Percentiles rank a stretch among this genome's conserved stretches.
Evolutionary conservation across 2,797 vertebrate genomes (phyloP).

Genomic region (Neoniphon sammara): DNA sequence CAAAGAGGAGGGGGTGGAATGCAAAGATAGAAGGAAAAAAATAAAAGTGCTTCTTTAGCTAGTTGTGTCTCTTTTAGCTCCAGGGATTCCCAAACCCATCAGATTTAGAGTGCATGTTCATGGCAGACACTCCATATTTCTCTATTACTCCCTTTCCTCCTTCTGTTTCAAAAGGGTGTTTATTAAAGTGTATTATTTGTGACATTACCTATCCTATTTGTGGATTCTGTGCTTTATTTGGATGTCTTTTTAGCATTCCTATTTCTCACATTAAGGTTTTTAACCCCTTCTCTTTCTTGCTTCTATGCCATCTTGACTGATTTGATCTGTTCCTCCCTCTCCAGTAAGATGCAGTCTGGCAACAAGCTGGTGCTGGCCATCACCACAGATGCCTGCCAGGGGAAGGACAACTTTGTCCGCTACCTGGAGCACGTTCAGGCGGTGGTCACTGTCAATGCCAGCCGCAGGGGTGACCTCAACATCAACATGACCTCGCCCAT

Average conservation of each 20-base stretch:
- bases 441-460: constrained; percentile 94
- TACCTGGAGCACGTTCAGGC: constrained; percentile 98
- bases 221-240: not conserved
- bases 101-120: not conserved
- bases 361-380: constrained; percentile 91
- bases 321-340: constrained; percentile 38
- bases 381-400: constrained; percentile 91
- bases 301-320: not conserved
- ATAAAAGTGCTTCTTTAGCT: not conserved
- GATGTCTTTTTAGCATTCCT: not conserved
- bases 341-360: constrained; percentile 92
- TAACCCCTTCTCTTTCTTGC: not conserved
- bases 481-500: constrained; percentile 99
- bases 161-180: too few species aligned
- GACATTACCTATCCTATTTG: not conserved
- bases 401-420: constrained; percentile 96
- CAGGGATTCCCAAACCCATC: not conserved
- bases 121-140: not conserved
- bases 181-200: too few species aligned
- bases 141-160: not conserved
- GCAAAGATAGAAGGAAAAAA: constrained; percentile 7
- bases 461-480: constrained; percentile 93
- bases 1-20: not conserved
- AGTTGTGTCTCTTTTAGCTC: constrained; percentile 3
- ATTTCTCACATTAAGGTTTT: constrained; percentile 8